Conservation (phyloP, 2,113 vertebrate species). For the Dunckerocampus dactyliophorus region DNA sequence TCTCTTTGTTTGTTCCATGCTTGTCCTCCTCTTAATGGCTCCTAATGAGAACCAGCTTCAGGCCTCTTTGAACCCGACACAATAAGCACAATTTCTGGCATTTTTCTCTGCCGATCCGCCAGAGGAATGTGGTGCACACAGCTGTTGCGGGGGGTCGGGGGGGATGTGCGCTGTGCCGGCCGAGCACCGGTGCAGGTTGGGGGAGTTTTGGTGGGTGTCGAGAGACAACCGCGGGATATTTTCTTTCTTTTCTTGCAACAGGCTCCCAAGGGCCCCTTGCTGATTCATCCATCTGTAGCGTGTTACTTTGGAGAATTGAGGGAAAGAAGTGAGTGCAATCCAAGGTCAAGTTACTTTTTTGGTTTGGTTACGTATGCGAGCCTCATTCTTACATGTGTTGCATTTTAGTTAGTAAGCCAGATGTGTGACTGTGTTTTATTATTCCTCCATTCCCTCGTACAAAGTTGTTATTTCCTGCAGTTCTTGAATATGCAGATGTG, state of each 20-base stretch:
- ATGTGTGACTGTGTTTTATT: not conserved
- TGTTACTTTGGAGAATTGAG: constrained; percentile 33
- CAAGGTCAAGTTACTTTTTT: constrained; percentile 37
- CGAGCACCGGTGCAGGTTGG: constrained; percentile 50
- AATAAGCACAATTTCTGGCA: constrained; percentile 62
- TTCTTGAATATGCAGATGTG: no score
- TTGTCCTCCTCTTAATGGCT: constrained; percentile 54
- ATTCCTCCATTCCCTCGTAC: constrained; percentile 3
- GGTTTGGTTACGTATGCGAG: constrained; percentile 14
- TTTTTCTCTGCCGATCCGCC: constrained; percentile 55
- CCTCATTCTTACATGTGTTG: constrained; percentile 12
- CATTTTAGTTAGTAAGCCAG: constrained; percentile 1
- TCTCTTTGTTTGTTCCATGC: constrained; percentile 45
- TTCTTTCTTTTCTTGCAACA: constrained; percentile 30
- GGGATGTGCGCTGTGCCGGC: constrained; percentile 51
- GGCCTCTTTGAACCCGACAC: constrained; percentile 51
- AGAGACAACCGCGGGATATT: constrained; percentile 34
- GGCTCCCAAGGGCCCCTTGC: constrained; percentile 30
- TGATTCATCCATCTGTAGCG: constrained; percentile 57
- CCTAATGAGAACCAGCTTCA: constrained; percentile 64
- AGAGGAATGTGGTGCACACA: constrained; percentile 67
- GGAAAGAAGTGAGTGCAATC: constrained; percentile 20
- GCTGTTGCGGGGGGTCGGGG: constrained; percentile 55
- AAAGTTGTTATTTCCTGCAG: not conserved
- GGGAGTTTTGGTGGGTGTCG: constrained; percentile 47